Conservation (phyloP, 1,140 invertebrate species). For the Solenopsis fugax region DNA sequence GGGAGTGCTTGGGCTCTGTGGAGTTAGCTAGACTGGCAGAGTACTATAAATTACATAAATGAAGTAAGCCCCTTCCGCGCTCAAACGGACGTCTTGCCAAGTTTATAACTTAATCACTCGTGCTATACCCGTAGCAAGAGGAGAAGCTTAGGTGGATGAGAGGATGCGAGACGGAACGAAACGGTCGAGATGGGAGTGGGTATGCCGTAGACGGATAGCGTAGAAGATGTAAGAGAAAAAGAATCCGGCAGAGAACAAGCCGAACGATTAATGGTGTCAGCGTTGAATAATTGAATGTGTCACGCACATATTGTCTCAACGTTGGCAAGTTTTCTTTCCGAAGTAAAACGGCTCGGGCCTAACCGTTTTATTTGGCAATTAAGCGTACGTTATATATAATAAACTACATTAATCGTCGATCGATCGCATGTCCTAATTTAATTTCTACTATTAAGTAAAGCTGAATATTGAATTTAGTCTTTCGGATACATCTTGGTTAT, state of each 20-base stretch:
- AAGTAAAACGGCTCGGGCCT: neutral
- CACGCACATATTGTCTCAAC: slow-evolving; percentile 64
- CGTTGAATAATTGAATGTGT: slow-evolving; percentile 74
- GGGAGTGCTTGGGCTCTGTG: slow-evolving; percentile 66
- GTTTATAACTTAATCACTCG: slow-evolving; percentile 83
- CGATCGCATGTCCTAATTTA: neutral
- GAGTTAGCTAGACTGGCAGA: slow-evolving; percentile 75
- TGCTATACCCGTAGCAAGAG: slow-evolving; percentile 66
- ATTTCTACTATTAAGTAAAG: neutral
- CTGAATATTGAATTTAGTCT: neutral
- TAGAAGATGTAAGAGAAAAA: slow-evolving; percentile 35
- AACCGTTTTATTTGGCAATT: slow-evolving; percentile 21
- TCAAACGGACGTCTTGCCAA: slow-evolving; percentile 81
- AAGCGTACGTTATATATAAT: slow-evolving; percentile 6
- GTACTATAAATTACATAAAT: slow-evolving; percentile 84
- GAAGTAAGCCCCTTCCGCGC: slow-evolving; percentile 79
- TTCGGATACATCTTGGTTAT: neutral
- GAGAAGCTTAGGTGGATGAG: slow-evolving; percentile 65
- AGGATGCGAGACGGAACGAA: slow-evolving; percentile 56
- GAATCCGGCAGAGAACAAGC: slow-evolving; percentile 55
- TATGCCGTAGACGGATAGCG: slow-evolving; percentile 36
- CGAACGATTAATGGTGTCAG: slow-evolving; percentile 39
- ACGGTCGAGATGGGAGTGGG: slow-evolving; percentile 39
- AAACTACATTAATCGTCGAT: neutral
- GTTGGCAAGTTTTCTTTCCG: slow-evolving; percentile 22